Evolutionary conservation across 2,113 vertebrate species (phyloP), one percentile per base, ranked within the genome.

Genomic region (Pollachius pollachius): DNA sequence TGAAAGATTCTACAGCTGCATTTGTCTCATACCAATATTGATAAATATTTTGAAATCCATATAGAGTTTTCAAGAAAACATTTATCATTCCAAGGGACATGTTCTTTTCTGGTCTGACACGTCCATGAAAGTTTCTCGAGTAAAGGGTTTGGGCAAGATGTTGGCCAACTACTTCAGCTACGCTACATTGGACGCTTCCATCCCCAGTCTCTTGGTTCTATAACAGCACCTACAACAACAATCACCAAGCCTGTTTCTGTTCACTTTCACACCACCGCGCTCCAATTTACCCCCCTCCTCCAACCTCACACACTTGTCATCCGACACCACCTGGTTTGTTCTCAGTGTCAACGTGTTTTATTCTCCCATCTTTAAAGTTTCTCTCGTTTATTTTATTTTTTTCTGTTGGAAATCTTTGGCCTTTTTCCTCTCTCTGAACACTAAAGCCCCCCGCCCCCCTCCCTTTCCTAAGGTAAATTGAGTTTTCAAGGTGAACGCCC

Each of bases 401-500:
- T 15, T 56, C 54, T 56, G 15, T 56, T 56, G 4, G 52, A 73
- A 74, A 76, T 80, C 76, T 73, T 72, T 62, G 4, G 67, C 65
- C 9, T 70, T 78, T 41, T 11, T 41, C 9, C 5, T 41, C 37
- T 41, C 6, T 41, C 6, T 41, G 2, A 2, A 41, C 37, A 11
- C 37, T 6, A 4, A 4, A 3, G 1, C 54, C 54, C 54, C 17
- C 15, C 2, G 17, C 54, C 17, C 54, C 15, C 52, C 16, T n/a
- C 54, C 54, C 54, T 86, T 88, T 84, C 77, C 74, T 85, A 88
- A 87, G 87, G 88, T 91, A 93, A 91, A 92, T 91, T 90, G 92
- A 92, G 88, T 91, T 92, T 92, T 93, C 92, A 93, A 93, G 92
- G 92, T 92, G 92, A 92, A 87, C 76, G 88, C 89, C 87, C 86